Percentiles rank a stretch among this genome's conserved stretches.
Evolutionary conservation across 2,113 vertebrate genomes (phyloP).

Genomic region (Rhodinocichla rosea): DNA sequence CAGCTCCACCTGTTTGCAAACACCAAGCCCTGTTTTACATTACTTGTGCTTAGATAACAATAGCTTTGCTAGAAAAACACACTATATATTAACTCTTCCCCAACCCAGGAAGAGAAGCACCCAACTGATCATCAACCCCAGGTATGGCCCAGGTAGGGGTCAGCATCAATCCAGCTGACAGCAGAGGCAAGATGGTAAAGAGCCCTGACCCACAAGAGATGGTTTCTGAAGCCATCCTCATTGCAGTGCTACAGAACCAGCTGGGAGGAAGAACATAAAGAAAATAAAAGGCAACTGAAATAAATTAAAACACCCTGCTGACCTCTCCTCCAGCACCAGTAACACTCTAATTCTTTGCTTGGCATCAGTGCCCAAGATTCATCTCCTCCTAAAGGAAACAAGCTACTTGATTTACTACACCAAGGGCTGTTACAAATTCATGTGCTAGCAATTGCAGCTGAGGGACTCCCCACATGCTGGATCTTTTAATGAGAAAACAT

Average conservation of each 20-base stretch:
- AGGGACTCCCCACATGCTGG: not conserved
- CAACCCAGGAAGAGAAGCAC: not conserved
- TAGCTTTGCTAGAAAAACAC: not conserved
- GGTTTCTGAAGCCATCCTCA: not conserved
- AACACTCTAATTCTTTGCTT: not conserved
- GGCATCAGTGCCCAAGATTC: not conserved
- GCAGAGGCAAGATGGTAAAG: not conserved
- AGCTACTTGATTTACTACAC: not conserved
- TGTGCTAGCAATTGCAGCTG: not conserved
- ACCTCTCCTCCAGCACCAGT: not conserved
- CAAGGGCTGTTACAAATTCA: not conserved
- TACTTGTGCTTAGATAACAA: not conserved
- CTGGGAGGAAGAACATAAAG: not conserved
- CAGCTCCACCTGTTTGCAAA: not conserved
- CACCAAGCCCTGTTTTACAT: not conserved
- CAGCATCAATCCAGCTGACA: not conserved
- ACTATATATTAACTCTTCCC: not conserved
- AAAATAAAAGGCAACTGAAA: not conserved
- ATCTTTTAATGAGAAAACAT: not conserved
- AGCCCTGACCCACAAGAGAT: not conserved
- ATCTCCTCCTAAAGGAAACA: not conserved
- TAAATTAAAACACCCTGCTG: not conserved
- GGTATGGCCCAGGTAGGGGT: not conserved
- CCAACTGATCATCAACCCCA: not conserved
- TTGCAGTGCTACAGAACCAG: not conserved